phyloP scores from a whole-genome alignment of 2,113 vertebrate species.

The Cichladusa arquata region DNA sequence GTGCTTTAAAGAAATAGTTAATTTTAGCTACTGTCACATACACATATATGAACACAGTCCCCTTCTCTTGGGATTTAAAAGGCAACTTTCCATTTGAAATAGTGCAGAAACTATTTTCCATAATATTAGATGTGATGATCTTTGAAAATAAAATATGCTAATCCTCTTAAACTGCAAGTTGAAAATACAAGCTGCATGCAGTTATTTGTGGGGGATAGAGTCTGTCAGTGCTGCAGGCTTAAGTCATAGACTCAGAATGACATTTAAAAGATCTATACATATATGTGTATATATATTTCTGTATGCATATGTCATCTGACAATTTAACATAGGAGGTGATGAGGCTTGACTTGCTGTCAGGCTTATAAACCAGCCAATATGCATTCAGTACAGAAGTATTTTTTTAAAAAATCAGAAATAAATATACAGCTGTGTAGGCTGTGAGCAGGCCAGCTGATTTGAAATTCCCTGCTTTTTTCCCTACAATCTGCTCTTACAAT shows the following conservation, averaged over 20 bases:
- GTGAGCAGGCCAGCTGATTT: neutral
- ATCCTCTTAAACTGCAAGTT: constrained; percentile 12
- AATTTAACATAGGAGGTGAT: neutral
- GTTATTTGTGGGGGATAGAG: neutral
- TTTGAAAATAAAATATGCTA: constrained; percentile 41
- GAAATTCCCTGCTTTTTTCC: neutral
- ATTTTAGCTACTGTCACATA: neutral
- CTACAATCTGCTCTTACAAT: neutral
- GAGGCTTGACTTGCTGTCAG: neutral
- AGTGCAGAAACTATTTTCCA: neutral
- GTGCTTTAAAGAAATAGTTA: neutral
- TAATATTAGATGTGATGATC: constrained; percentile 1
- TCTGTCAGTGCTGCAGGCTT: neutral
- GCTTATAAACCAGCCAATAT: neutral
- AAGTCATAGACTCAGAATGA: neutral
- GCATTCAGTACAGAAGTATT: neutral
- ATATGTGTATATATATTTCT: neutral
- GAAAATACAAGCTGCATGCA: neutral
- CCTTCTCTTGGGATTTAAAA: neutral
- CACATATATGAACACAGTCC: neutral
- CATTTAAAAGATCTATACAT: neutral
- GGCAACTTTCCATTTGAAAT: neutral
- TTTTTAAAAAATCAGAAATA: neutral
- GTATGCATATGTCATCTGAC: neutral
- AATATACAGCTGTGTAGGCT: neutral